Percentiles rank a stretch among this genome's conserved stretches.
Conservation (phyloP, 2,888 invertebrate species). For the Limenitis camilla region DNA sequence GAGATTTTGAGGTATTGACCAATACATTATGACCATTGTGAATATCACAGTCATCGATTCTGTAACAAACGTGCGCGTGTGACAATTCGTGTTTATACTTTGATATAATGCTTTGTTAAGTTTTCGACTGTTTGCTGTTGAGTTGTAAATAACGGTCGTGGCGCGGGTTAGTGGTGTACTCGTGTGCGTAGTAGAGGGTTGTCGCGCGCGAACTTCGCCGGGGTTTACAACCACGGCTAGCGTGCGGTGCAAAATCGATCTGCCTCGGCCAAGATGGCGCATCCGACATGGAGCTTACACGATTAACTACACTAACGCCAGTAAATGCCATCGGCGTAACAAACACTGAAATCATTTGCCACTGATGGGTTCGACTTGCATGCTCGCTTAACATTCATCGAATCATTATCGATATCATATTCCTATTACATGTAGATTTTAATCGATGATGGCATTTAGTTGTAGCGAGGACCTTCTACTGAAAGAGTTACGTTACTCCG, state of each 20-base stretch:
- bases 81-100: conserved; percentile 67
- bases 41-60: conserved; percentile 72
- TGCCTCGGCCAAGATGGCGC: conserved; percentile 55
- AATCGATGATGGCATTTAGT: conserved; percentile 9
- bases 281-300: conserved; percentile 68
- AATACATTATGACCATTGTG: conserved; percentile 74
- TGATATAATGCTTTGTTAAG: conserved; percentile 74
- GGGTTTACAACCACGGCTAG: conserved; percentile 37
- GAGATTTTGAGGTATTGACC: conserved; percentile 98
- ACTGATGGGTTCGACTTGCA: conserved; percentile 38
- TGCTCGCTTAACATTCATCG: conserved; percentile 40
- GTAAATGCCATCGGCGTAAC: conserved; percentile 54
- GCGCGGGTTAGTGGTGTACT: conserved; percentile 58
- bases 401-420: conserved; percentile 18
- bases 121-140: conserved; percentile 71
- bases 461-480: conserved; percentile 8
- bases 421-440: conserved; percentile 11
- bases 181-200: conserved; percentile 46
- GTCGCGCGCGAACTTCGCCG: conserved; percentile 35
- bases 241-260: conserved; percentile 76
- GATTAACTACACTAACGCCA: conserved; percentile 73
- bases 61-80: conserved; percentile 73
- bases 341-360: conserved; percentile 40
- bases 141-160: conserved; percentile 69
- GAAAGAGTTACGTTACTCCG: conserved; percentile 20